These are phyloP conservation scores for Rhipidura dahli DNA, from an alignment of 2,113 vertebrate species.

Conservation along the genomic window DNA sequence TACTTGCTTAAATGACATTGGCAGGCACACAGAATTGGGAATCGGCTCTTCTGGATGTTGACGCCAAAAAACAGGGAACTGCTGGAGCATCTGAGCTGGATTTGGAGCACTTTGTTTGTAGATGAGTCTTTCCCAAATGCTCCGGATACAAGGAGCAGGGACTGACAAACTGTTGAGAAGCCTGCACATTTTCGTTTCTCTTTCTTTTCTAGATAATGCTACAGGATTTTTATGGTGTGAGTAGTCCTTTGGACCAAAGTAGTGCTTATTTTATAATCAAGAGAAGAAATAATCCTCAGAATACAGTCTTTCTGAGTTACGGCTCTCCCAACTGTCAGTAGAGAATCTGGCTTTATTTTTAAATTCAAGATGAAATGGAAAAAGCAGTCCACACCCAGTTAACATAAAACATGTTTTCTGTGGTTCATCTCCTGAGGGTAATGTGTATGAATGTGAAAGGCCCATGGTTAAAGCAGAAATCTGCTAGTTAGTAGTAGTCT, in stretches of 20 bases:
- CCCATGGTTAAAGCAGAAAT: background rate
- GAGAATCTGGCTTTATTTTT: background rate
- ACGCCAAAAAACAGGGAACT: background rate
- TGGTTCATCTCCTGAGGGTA: background rate
- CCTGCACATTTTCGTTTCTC: background rate
- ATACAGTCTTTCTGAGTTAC: background rate
- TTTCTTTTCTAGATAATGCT: background rate
- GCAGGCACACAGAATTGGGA: background rate
- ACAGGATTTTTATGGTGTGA: background rate
- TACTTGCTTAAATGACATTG: background rate
- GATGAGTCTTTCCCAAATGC: background rate
- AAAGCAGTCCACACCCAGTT: background rate
- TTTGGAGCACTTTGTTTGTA: background rate
- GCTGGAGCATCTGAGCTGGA: background rate
- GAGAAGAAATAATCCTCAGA: background rate
- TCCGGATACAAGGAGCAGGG: fast-evolving
- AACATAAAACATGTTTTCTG: background rate
- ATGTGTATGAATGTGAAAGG: background rate
- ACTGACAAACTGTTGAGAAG: background rate
- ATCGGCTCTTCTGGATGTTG: background rate
- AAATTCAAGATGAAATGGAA: background rate
- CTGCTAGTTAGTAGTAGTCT: background rate
- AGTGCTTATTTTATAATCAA: background rate
- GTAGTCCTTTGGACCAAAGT: background rate
- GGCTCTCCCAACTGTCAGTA: background rate